A percentile compares a stretch with the other conserved stretches of the same genome.
Conservation (phyloP, 2,797 vertebrate genomes). For the Tolypeutes matacus region DNA sequence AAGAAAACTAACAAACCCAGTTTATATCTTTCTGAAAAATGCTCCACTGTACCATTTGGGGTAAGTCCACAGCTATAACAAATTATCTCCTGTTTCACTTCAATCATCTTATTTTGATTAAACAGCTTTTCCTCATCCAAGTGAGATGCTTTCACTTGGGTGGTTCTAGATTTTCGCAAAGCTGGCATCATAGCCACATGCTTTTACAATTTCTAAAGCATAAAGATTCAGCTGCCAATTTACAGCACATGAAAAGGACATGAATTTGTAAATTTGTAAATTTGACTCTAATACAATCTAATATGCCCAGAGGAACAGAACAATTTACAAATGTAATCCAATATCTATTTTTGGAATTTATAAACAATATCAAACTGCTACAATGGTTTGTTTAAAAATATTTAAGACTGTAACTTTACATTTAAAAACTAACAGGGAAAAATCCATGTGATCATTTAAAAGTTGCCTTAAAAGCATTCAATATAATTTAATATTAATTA, state of each 20-base stretch:
- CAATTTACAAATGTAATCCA: no score
- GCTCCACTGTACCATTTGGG: background rate
- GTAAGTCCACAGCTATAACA: background rate
- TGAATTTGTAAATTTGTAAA: background rate
- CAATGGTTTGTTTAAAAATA: background rate
- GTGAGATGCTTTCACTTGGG: background rate
- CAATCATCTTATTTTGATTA: background rate
- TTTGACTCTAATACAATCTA: no score
- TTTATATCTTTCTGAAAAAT: background rate
- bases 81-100: background rate
- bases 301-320: no score
- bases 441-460: background rate
- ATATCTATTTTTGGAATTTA: no score
- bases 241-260: background rate
- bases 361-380: no score
- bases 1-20: background rate
- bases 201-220: background rate
- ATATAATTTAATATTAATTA: background rate
- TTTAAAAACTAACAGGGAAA: background rate
- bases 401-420: background rate
- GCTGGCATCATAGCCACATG: background rate
- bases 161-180: background rate
- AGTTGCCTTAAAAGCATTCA: background rate
- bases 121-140: background rate
- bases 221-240: background rate